phyloP scores from a whole-genome alignment of 2,797 vertebrate genomes.

The Cyclura pinguis region DNA sequence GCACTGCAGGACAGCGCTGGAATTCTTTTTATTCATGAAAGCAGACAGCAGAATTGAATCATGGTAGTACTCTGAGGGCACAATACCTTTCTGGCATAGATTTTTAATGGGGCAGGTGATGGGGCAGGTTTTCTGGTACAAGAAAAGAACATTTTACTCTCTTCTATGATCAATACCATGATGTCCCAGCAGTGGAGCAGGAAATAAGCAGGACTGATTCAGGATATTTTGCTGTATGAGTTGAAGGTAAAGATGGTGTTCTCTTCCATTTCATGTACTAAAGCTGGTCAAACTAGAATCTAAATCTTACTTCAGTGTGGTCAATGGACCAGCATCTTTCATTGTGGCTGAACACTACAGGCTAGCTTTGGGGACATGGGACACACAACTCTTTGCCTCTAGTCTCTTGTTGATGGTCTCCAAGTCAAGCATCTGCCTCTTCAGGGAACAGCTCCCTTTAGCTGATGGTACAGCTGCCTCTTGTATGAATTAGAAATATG shows the following conservation, averaged over 20 bases:
- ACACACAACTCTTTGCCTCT: neutral
- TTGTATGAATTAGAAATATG: no score
- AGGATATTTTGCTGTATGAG: neutral
- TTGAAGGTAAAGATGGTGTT: neutral
- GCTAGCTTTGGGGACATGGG: neutral
- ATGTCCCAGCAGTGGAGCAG: neutral
- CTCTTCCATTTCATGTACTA: neutral
- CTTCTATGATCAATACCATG: neutral
- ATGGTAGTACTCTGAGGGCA: neutral
- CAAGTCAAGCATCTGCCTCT: no score
- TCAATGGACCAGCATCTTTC: neutral
- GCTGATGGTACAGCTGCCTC: no score
- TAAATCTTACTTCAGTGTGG: neutral
- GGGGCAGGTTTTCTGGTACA: no score
- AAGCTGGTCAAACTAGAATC: neutral
- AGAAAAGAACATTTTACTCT: neutral
- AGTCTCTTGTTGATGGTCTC: neutral
- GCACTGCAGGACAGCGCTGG: neutral
- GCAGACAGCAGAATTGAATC: neutral
- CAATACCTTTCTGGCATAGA: neutral
- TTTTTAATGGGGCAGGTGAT: neutral
- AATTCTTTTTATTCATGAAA: neutral
- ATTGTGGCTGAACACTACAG: neutral
- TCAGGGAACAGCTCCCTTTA: no score
- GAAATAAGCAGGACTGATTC: neutral